Base-by-base conservation (phyloP, 2,888 invertebrate species). In the Cephus pygmeus region DNA sequence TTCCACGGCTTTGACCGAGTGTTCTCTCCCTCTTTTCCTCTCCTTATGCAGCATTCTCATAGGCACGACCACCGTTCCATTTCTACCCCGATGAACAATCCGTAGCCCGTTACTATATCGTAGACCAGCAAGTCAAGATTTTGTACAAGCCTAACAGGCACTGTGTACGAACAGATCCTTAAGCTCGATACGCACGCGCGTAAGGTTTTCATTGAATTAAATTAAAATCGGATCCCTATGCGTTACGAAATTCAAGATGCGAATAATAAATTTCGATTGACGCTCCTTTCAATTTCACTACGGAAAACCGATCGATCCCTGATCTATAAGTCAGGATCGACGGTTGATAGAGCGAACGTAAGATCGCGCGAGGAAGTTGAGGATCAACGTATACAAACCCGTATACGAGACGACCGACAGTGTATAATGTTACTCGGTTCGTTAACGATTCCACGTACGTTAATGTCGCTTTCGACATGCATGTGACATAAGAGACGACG, bases 1-100 rank as follows among this genome's bases (percentile, higher is more conserved):
- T 77, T 76, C 76, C 56, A 79, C 74, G 71, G 56, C 73, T 77
- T 35, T 77, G 69, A 76, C 81, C 79, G 75, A 75, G 75, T 75
- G 56, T 77, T 73, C 77, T 73, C 75, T 76, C 35, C 76, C 73
- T 75, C 77, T 40, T 31, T 68, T 34, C 34, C 12, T 31, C 34
- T 34, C 71, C 56, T 56, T 9, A 56, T 56, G 56, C 56, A 56
- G 56, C 56, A 56, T 56, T 56, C 56, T 23, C 23, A 56, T 9
- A 9, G 23, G 56, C 23, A 56, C 23, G 15, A 56, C 6, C 4
- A 6, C 23, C 9, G 23, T 56, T 56, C 23, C 23, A 9, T 23
- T 56, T 56, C 9, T 9, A 23, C 23, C 56, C 15, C 56, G 3
- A 56, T 23, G 23, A 56, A 23, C 9, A 0, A 56, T 9, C 56